These are phyloP conservation scores for Mohoua ochrocephala DNA, from an alignment of 2,113 vertebrate genomes.

Conservation along the genomic window DNA sequence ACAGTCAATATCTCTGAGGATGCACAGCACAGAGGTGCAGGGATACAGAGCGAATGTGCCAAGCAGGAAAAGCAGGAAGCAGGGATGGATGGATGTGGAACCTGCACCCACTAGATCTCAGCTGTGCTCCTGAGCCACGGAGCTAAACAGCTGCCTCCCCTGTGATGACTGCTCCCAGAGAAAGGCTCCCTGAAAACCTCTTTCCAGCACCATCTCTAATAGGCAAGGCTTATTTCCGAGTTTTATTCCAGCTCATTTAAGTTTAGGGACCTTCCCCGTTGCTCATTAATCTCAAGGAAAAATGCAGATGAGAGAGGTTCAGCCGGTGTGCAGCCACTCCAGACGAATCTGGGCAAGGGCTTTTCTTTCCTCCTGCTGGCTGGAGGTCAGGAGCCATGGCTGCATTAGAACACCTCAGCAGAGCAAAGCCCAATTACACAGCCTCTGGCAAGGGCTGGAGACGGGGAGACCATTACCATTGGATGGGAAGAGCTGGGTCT, in stretches of 20 bases:
- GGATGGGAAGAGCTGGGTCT: neutral
- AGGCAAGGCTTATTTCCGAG: slow-evolving; percentile 11
- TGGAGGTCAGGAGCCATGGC: slow-evolving; percentile 41
- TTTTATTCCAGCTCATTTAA: slow-evolving; percentile 43
- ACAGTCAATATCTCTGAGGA: neutral
- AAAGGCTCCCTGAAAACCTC: neutral
- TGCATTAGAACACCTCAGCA: neutral
- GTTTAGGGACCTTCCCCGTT: neutral
- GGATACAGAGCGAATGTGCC: neutral
- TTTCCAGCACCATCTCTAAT: slow-evolving; percentile 3
- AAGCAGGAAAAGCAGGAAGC: neutral
- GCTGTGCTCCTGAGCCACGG: neutral
- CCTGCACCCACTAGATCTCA: neutral
- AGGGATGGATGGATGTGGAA: neutral
- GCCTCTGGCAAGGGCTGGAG: neutral
- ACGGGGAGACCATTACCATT: neutral
- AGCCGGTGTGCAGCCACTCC: neutral
- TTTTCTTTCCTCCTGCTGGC: slow-evolving; percentile 35
- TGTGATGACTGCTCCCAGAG: neutral
- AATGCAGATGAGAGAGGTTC: slow-evolving; percentile 45
- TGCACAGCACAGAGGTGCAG: neutral
- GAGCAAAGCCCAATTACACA: slow-evolving; percentile 30
- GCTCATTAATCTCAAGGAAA: slow-evolving; percentile 38
- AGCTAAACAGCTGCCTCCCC: neutral
- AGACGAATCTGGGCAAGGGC: neutral